Percentiles rank a stretch among this genome's conserved stretches.
These are phyloP conservation scores for Coptotermes formosanus DNA, from an alignment of 1,140 invertebrate species.

Conservation along the genomic window DNA sequence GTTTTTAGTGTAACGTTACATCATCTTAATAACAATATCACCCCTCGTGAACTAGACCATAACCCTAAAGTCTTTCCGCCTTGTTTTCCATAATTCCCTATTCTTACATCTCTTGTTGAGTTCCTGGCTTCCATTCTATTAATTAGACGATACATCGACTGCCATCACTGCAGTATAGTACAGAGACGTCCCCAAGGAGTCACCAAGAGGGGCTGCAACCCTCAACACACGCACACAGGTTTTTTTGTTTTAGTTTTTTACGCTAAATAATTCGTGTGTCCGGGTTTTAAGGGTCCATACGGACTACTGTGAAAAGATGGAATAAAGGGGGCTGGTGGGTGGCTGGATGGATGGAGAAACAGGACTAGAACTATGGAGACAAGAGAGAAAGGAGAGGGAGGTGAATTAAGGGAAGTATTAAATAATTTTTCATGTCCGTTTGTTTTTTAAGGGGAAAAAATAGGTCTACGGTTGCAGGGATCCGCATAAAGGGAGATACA, in stretches of 20 bases:
- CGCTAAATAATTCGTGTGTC: conserved; percentile 33
- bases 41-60: neutral
- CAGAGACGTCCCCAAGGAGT: conserved; percentile 7
- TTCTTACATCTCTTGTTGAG: neutral
- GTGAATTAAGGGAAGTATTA: conserved; percentile 36
- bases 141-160: conserved; percentile 24
- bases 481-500: conserved; percentile 17
- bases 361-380: conserved; percentile 15
- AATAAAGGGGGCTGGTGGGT: neutral
- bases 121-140: conserved; percentile 26
- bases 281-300: conserved; percentile 30
- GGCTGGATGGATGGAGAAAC: neutral
- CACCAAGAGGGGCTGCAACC: conserved; percentile 19
- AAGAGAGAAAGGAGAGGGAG: neutral
- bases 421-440: conserved; percentile 36
- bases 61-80: neutral
- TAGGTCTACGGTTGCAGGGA: neutral
- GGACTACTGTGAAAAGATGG: neutral
- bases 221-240: conserved; percentile 16
- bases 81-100: conserved; percentile 7
- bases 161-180: neutral
- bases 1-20: neutral
- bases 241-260: conserved; percentile 26
- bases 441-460: conserved; percentile 26
- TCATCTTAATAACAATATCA: neutral